These are phyloP conservation scores for Leiothrix lutea DNA, from an alignment of 2,113 vertebrate species.

Conservation along the genomic window DNA sequence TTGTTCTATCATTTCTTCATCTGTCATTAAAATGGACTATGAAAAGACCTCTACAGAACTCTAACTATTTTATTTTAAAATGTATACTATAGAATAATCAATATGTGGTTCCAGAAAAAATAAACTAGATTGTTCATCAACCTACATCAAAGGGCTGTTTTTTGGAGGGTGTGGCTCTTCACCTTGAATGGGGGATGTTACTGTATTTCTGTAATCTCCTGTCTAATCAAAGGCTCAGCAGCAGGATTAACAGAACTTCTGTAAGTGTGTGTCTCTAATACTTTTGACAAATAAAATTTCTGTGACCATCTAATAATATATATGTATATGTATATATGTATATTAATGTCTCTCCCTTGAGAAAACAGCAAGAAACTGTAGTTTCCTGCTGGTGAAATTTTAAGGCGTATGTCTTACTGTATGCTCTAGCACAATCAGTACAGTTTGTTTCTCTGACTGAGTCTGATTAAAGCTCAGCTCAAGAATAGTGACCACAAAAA, in stretches of 20 bases:
- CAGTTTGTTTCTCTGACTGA: neutral
- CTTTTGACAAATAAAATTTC: neutral
- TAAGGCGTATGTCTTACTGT: neutral
- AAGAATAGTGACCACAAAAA: neutral
- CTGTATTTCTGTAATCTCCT: neutral
- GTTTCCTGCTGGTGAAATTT: neutral
- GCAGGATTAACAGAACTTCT: neutral
- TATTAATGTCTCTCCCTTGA: neutral
- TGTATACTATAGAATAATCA: constrained; percentile 4
- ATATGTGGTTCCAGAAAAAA: constrained; percentile 44
- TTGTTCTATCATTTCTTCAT: neutral
- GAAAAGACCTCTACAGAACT: neutral
- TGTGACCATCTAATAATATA: neutral
- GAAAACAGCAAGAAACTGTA: neutral
- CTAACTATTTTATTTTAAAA: constrained; percentile 33
- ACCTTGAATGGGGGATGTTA: neutral
- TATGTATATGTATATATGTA: neutral
- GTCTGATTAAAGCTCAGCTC: neutral
- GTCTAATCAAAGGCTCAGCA: neutral
- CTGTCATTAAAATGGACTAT: neutral
- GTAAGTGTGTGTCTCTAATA: neutral
- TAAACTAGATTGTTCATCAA: constrained; percentile 60
- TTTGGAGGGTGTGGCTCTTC: neutral
- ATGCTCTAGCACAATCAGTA: neutral
- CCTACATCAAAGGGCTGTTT: constrained; percentile 20